phyloP scores from a whole-genome alignment of 2,888 invertebrate species.

The Eupithecia insigniata region DNA sequence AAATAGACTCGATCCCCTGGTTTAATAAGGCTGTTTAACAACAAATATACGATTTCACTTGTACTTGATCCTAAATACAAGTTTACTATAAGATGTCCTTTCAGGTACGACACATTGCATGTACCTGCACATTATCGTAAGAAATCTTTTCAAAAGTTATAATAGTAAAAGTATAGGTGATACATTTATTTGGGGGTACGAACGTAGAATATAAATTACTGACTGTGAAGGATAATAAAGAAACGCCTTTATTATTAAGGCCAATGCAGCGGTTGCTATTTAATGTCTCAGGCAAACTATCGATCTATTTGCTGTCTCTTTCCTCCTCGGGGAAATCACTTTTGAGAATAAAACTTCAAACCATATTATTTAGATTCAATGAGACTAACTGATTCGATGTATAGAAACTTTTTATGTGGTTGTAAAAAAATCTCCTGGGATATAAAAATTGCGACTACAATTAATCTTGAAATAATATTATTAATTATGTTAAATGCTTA shows the following conservation, averaged over 20 bases:
- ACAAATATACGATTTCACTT: background rate
- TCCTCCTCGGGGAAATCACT: constrained; percentile 71
- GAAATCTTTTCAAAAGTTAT: background rate
- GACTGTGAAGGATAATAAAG: constrained; percentile 48
- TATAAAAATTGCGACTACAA: background rate
- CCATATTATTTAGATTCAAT: constrained; percentile 17
- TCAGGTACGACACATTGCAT: background rate
- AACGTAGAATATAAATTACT: background rate
- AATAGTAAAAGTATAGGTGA: background rate
- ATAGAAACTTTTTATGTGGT: background rate
- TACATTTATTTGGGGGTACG: background rate
- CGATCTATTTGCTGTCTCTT: constrained; percentile 80
- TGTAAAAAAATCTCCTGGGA: background rate
- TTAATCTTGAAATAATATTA: background rate
- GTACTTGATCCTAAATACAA: background rate
- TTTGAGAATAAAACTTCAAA: constrained; percentile 44
- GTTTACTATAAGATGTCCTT: background rate
- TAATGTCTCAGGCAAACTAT: constrained; percentile 80
- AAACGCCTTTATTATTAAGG: constrained; percentile 78
- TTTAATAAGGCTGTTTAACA: background rate
- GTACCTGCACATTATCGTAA: background rate
- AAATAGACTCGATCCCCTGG: too few species aligned
- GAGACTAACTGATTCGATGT: background rate
- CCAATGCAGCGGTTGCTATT: constrained; percentile 81
- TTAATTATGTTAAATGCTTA: background rate